phyloP scores from a whole-genome alignment of 2,797 vertebrate species.

The Potorous gilbertii region DNA sequence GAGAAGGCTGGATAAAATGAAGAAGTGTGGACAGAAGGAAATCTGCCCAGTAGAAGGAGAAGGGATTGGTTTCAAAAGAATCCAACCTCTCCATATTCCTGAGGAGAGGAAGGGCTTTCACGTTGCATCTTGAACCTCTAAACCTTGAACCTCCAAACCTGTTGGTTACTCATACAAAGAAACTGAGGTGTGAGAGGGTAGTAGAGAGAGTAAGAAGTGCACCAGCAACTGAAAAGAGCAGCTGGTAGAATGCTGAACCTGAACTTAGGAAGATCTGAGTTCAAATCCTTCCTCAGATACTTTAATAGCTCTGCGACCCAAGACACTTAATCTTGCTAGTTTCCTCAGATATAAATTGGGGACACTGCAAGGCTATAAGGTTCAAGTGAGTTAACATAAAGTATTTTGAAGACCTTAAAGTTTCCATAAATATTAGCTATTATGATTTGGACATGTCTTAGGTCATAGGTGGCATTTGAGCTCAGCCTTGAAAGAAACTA shows the following conservation, averaged over 20 bases:
- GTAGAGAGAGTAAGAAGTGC: background rate
- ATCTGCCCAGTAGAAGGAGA: background rate
- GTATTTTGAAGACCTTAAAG: background rate
- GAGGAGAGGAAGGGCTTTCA: background rate
- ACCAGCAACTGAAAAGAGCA: background rate
- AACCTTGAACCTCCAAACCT: background rate
- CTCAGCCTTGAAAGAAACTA: background rate
- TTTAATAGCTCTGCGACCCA: background rate
- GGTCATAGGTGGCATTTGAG: background rate
- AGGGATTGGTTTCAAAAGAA: background rate
- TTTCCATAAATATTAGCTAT: background rate
- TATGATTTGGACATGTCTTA: background rate
- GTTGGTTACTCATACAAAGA: background rate
- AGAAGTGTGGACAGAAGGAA: background rate
- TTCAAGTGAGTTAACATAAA: background rate
- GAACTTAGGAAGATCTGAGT: background rate
- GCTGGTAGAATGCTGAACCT: background rate
- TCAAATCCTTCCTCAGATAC: background rate
- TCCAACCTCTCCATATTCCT: background rate
- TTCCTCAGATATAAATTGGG: background rate
- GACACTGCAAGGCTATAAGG: background rate
- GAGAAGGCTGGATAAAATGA: background rate
- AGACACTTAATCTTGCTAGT: background rate
- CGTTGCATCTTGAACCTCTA: background rate
- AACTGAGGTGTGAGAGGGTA: background rate